Percentiles rank a stretch among this genome's conserved stretches.
phyloP scores from a whole-genome alignment of 2,113 vertebrate species.

The Semnornis frantzii region DNA sequence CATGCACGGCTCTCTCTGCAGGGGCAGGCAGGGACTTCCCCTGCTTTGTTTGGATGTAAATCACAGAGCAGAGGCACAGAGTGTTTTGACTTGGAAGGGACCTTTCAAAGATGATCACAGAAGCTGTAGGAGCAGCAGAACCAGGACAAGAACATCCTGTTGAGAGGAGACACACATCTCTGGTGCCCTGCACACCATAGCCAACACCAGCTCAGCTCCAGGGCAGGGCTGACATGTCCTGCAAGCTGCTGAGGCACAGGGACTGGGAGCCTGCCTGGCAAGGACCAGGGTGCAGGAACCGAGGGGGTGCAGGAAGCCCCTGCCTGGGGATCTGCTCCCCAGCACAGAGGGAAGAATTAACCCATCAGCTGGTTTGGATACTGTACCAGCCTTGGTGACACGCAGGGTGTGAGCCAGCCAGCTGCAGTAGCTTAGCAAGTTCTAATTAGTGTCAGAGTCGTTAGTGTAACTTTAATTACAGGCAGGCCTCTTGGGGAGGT shows the following conservation, averaged over 20 bases:
- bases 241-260: neutral
- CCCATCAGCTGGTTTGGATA: neutral
- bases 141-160: neutral
- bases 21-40: neutral
- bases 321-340: neutral
- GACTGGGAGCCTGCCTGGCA: neutral
- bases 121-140: neutral
- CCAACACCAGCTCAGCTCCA: neutral
- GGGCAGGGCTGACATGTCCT: neutral
- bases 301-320: neutral
- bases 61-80: neutral
- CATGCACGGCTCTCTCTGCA: accelerated
- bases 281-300: neutral
- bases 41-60: neutral
- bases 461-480: constrained; percentile 16
- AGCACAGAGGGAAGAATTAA: neutral
- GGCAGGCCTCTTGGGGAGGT: neutral
- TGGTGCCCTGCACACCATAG: neutral
- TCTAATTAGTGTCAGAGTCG: neutral
- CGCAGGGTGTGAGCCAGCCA: neutral
- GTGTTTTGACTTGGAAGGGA: neutral
- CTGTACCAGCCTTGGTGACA: neutral
- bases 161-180: neutral
- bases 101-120: neutral
- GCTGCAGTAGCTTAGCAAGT: neutral